Base-by-base conservation (phyloP, 2,888 invertebrate species). In the Onchidella celtica region DNA sequence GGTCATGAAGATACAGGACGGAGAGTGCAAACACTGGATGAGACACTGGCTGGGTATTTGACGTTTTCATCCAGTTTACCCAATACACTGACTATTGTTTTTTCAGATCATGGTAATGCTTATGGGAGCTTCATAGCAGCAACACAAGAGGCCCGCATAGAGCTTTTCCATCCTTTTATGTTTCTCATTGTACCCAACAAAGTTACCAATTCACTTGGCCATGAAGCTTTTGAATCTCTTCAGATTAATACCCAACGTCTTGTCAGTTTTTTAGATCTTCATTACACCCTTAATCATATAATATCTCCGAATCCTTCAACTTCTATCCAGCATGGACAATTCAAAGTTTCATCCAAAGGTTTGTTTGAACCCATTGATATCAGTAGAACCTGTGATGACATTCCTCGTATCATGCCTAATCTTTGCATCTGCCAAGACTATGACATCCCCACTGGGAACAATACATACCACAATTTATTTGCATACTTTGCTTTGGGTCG, bases 71-170 rank as follows among this genome's bases (percentile, higher is more conserved):
- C 85, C 3, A 38, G 69, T 21, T 81, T 85, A 66, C 21, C 83
- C 4, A 86, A 90, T 79, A 89, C 89, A 0, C 47, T 91, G 40
- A 90, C 91, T 1, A 72, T 91, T 2, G 21, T 91, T 4, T 84
- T 91, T 32, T 88, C 91, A 1, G 91, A 91, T 75, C 91, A 91
- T 83, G 91, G 91, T 2, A 91, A 91, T 78, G 61, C 89, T 0
- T 91, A 91, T 84, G 91, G 91, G 1, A 65, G 79, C n/a, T 90
- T 86, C 75, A 59, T 89, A 3, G 84, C 84, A 36, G 79, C 81
- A 38, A 83, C 86, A 27, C 72, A 73, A 24, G 89, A 89, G 83
- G 90, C 87, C 9, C 85, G 86, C 6, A 76, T 87, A 34, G 91
- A 91, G 79, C 81, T 88, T 59, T 90, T 85, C 82, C 88, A 90